Base-by-base conservation (phyloP, 2,113 vertebrate genomes). In the Platysteira castanea region DNA sequence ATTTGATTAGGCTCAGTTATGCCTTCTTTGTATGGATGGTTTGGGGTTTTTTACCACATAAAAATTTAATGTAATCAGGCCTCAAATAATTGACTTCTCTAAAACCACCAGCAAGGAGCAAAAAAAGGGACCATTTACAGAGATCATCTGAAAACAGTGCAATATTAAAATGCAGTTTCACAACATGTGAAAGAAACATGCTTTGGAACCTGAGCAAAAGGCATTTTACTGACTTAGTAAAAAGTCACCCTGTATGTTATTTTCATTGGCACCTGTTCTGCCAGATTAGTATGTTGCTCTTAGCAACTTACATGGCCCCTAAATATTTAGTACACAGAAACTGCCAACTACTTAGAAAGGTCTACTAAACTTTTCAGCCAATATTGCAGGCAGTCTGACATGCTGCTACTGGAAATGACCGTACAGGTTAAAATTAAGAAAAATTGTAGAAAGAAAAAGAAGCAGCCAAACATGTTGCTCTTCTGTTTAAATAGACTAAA, bases 141-240 rank as follows among this genome's bases (percentile, higher is more conserved):
- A 96, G 81, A 95, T 70, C 96, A 96, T 92, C 83, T 81, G 96
- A 90, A 98, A 98, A 97, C 95, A 98, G 98, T 98, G 97, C 97
- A 98, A 98, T 97, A 97, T 95, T 94, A 97, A 97, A 95, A 97
- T 92, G 96, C 84, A 96, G 82, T 94, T 98, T 97, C 94, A 97
- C 90, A 96, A 90, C 87, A 68, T 85, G 95, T 97, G 94, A 97
- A 95, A 94, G 91, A 96, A 97, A 98, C 95, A 97, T 96, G 96
- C 91, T 97, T 96, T 95, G 95, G 94, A 98, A 98, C 98, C 97
- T 97, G 98, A 98, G 98, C 96, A 97, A 98, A 97, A 98, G 89
- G 96, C 96, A 86, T 97, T 91, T 96, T 82, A 95, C 86, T 81
- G 93, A 94, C 87, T 94, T 64, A 74, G 78, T 90, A 96, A 96